These are phyloP conservation scores for Chouioia cunea DNA, from an alignment of 2,888 invertebrate species.

Conservation along the genomic window DNA sequence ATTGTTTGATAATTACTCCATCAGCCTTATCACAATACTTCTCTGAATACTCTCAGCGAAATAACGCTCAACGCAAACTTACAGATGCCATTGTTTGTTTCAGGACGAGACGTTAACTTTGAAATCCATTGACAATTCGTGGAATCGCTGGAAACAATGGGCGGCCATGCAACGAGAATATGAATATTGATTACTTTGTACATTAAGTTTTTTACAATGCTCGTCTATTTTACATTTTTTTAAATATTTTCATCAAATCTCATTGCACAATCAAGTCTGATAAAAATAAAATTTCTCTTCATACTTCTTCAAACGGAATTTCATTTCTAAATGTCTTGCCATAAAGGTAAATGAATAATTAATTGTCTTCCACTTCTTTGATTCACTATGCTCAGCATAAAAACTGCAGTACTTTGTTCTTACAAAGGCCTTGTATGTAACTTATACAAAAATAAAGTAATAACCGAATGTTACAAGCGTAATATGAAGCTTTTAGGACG, in stretches of 20 bases:
- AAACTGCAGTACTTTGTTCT: conserved; percentile 4
- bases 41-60: too few relatives aligned
- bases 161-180: conserved; percentile 51
- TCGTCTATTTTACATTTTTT: not conserved
- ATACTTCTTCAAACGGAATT: conserved; percentile 9
- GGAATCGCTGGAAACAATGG: conserved; percentile 59
- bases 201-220: not conserved
- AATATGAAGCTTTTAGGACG: conserved; percentile 2
- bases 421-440: not conserved
- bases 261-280: conserved; percentile 40
- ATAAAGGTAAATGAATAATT: conserved; percentile 13
- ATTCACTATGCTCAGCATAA: not conserved
- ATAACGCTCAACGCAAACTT: too few relatives aligned
- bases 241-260: conserved; percentile 20
- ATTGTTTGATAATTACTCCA: not conserved
- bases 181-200: conserved; percentile 33
- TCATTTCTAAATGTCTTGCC: conserved; percentile 1
- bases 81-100: conserved; percentile 48
- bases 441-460: too few relatives aligned
- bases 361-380: not conserved
- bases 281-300: conserved; percentile 30
- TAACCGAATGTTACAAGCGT: too few relatives aligned
- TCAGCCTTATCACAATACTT: too few relatives aligned
- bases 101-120: conserved; percentile 70
- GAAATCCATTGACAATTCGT: conserved; percentile 62